Evolutionary conservation across 2,888 invertebrate genomes (phyloP).

Genomic region (Flexamia atlantica): DNA sequence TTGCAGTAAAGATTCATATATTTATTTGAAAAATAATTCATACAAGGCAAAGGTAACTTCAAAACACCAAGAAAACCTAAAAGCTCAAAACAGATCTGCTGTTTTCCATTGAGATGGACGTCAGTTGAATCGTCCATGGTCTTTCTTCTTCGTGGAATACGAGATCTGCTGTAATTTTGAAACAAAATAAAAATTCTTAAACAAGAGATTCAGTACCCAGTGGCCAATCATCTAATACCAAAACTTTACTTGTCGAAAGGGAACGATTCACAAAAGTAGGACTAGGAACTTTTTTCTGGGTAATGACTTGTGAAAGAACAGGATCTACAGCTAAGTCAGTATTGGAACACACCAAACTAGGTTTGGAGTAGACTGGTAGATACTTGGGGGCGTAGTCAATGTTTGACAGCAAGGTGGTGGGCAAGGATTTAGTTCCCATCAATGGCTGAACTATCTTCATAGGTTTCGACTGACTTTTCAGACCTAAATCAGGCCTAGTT

Average conservation of each 20-base stretch:
- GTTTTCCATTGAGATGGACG: too few relatives aligned
- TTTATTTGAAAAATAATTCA: too few relatives aligned
- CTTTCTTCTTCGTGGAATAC: too few relatives aligned
- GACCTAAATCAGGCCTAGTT: background rate
- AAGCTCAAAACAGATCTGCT: too few relatives aligned
- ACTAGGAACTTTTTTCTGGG: background rate
- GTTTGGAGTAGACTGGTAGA: slow-evolving; percentile 38
- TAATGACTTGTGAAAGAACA: slow-evolving; percentile 18
- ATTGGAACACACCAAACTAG: slow-evolving; percentile 6
- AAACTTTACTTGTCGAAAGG: background rate
- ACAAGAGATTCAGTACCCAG: slow-evolving; percentile 67
- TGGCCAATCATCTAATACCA: slow-evolving; percentile 64
- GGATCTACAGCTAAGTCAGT: slow-evolving; percentile 29
- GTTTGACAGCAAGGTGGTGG: background rate
- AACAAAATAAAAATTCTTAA: background rate
- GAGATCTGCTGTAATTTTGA: too few relatives aligned
- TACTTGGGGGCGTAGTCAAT: background rate
- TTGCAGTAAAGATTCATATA: too few relatives aligned
- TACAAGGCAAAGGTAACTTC: too few relatives aligned
- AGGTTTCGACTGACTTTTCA: background rate
- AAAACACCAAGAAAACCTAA: too few relatives aligned
- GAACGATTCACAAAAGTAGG: slow-evolving; percentile 23
- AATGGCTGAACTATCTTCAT: slow-evolving; percentile 1
- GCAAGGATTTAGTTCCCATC: slow-evolving; percentile 20
- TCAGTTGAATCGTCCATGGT: too few relatives aligned